Evolutionary conservation across 2,888 invertebrate genomes (phyloP), one percentile per base, ranked within the genome.

Genomic region (Alviniconcha strummeri): DNA sequence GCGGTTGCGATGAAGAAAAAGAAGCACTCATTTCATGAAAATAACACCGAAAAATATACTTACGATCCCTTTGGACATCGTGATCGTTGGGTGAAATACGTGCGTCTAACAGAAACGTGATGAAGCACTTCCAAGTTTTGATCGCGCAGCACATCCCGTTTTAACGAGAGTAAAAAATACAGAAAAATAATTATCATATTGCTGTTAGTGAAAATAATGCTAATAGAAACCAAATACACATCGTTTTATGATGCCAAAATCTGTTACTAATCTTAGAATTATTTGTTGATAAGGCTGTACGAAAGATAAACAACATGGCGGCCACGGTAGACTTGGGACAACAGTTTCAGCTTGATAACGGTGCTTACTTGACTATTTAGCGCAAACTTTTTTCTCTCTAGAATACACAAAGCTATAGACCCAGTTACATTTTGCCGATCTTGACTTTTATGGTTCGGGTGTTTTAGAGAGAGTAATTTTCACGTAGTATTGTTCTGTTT

Each of bases 221-320:
- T 36, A 36, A 36, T 36, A 36, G 36, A 36, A 36, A 36, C 36
- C 36, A 36, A 36, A 36, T 36, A 36, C 36, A 36, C n/a, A 64
- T 8, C 5, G 54, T 5, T 69, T 15, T 19, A 83, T 4, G 13
- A 19, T 52, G 8, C 19, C 17, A 75, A 0, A 5, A 64, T n/a
- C 7, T 19, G 8, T 55, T 17, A 56, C 9, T 55, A 75, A 55
- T 75, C 6, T 79, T 67, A 7, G 15, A 56, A 69, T 13, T n/a
- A 67, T 8, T 54, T 52, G 75, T 75, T 67, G 36, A 64, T 56
- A 71, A 17, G n/a, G 78, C 64, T 74, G 67, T 83, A 76, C 64
- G 56, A 71, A 60, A 17, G 36, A 56, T 83, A 84, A 84, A 86
- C 86, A 86, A 86, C 72, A 86, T 86, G 86, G 86, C 85, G 81